phyloP scores from a whole-genome alignment of 2,797 vertebrate species.

The Ambastaia sidthimunki region DNA sequence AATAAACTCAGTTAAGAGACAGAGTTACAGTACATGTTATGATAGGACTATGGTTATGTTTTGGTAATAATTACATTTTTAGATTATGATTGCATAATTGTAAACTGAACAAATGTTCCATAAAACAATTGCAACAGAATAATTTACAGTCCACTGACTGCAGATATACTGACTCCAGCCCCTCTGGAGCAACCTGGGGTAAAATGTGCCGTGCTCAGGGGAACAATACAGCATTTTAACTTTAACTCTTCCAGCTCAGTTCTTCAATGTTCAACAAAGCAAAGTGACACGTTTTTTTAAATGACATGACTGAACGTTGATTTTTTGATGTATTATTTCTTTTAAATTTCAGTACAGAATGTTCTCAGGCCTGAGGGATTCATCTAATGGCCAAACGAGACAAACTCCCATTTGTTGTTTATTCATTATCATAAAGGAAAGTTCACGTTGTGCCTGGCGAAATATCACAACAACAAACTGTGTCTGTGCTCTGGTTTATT shows the following conservation, averaged over 20 bases:
- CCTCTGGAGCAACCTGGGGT: background rate
- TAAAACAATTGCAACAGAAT: background rate
- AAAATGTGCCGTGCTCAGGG: background rate
- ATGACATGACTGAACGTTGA: background rate
- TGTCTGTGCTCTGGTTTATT: background rate
- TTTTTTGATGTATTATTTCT: background rate
- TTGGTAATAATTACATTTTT: background rate
- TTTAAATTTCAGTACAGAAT: background rate
- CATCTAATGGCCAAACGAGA: slow-evolving; percentile 8
- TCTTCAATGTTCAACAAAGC: background rate
- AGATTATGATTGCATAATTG: background rate
- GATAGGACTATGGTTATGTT: background rate
- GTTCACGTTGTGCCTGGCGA: slow-evolving; percentile 20
- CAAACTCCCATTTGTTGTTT: background rate
- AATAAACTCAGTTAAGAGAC: too few species aligned
- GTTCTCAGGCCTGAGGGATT: slow-evolving; percentile 2
- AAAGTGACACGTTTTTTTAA: background rate
- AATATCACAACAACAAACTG: slow-evolving; percentile 22
- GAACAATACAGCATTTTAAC: background rate
- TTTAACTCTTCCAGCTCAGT: background rate
- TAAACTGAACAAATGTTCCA: background rate
- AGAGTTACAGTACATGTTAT: too few species aligned
- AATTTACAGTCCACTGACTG: background rate
- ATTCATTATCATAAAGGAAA: slow-evolving; percentile 26
- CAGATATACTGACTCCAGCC: background rate